Conservation (phyloP, 2,888 invertebrate genomes). For the Cylloceria caligata region DNA sequence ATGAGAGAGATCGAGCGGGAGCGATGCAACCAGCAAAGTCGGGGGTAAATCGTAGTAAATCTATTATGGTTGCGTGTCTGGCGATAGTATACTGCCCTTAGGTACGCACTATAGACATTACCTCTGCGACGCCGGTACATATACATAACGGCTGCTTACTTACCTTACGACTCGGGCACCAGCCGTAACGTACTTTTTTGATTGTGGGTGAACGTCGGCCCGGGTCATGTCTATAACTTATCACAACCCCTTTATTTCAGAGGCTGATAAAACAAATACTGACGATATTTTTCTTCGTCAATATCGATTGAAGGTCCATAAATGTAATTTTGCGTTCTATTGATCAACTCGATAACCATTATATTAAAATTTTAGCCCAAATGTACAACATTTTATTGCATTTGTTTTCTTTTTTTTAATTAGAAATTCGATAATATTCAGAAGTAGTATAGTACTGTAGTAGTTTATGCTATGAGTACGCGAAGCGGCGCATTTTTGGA, state of each 20-base stretch:
- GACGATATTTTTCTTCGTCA: neutral
- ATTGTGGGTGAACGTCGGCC: neutral
- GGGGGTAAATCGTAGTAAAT: slow-evolving; percentile 68
- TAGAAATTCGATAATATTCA: neutral
- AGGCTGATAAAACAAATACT: neutral
- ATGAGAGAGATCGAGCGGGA: slow-evolving; percentile 22
- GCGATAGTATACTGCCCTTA: slow-evolving; percentile 45
- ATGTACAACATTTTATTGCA: no score
- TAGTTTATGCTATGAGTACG: no score
- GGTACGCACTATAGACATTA: slow-evolving; percentile 46
- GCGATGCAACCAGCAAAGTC: slow-evolving; percentile 37
- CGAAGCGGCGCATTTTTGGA: no score
- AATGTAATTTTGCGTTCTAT: neutral
- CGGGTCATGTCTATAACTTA: slow-evolving; percentile 27
- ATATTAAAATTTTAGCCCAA: no score
- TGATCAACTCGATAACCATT: no score
- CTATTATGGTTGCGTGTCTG: slow-evolving; percentile 70
- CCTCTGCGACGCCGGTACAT: slow-evolving; percentile 36
- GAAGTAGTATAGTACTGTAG: no score
- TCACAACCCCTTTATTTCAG: slow-evolving; percentile 5
- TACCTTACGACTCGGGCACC: slow-evolving; percentile 14
- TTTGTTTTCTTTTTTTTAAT: neutral
- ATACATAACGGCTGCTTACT: slow-evolving; percentile 15
- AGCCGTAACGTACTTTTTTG: slow-evolving; percentile 9
- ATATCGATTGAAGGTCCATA: neutral